Evolutionary conservation across 1,140 invertebrate species (phyloP), one percentile per base, ranked within the genome.

Genomic region (Drosophila leontia): DNA sequence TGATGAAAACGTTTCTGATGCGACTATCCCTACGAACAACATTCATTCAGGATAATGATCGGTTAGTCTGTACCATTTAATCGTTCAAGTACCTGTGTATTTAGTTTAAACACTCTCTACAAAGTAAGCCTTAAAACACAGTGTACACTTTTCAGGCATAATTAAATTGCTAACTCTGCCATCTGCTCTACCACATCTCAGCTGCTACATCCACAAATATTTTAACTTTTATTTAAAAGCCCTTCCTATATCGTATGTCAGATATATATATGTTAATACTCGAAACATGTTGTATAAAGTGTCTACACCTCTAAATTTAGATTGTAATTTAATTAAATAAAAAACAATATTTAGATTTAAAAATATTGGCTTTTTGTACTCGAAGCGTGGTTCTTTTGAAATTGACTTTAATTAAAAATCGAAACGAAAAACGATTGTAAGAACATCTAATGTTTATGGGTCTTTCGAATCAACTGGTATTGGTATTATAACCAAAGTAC

Each of bases 251-350:
- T 81, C 57, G 71, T 80, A 70, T 69, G 80, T 80, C 67, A 50
- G 50, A 8, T n/a, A 58, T 79, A 62, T 72, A 72, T 74, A 77
- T 84, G 61, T 70, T 85, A 74, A 74, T 80, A 67, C 62, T 70
- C 68, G 75, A 74, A 87, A 39, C 8, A 87, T 42, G 69, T 83
- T 88, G 84, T 88, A 83, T 70, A 88, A 88, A 88, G 75, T 82
- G 64, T 82, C 70, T 77, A 80, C 72, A 65, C 71, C 68, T 87
- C 83, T 82, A 87, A 87, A 82, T 84, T 81, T 88, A 88, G 87
- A 75, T 83, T 83, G 68, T 82, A 80, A 91, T 80, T 82, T 90
- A 83, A 91, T 81, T 75, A 86, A 91, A 86, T 91, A 86, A 91
- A 91, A 75, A 80, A 67, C 80, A 90, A 70, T 80, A 78, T 80